Conservation (phyloP, 1,140 invertebrate species). For the Trichomalopsis sarcophagae region DNA sequence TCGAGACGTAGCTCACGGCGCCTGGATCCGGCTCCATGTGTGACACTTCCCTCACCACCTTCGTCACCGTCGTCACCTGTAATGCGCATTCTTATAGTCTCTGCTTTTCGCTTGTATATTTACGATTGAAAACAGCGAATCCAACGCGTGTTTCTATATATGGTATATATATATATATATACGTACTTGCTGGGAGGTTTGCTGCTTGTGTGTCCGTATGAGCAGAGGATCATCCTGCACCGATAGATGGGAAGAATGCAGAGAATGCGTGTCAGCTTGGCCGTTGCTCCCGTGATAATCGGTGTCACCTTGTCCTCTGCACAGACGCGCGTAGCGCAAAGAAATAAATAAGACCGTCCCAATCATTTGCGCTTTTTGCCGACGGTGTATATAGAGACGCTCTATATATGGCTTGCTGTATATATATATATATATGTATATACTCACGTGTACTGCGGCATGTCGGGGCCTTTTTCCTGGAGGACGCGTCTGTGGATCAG, state of each 20-base stretch:
- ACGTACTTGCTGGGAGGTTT: conserved; percentile 78
- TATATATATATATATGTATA: no score
- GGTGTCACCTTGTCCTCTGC: conserved; percentile 72
- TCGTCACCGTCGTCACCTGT: conserved; percentile 79
- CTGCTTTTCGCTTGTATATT: no score
- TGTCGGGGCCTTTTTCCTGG: conserved; percentile 79
- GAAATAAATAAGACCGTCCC: conserved; percentile 5
- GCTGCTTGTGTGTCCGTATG: conserved; percentile 77
- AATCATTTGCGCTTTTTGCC: conserved; percentile 13
- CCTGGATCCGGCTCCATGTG: conserved; percentile 80
- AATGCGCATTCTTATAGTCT: not conserved
- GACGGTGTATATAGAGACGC: not conserved
- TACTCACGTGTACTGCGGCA: conserved; percentile 82
- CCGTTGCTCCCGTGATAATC: conserved; percentile 77
- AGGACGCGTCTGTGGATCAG: conserved; percentile 77
- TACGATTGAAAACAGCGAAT: no score
- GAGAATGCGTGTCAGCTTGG: conserved; percentile 77
- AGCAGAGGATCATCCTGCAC: conserved; percentile 77
- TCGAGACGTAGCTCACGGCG: conserved; percentile 73
- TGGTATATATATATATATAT: no score
- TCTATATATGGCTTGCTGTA: not conserved
- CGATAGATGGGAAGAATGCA: conserved; percentile 76
- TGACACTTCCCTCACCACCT: conserved; percentile 81
- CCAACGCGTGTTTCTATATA: no score
- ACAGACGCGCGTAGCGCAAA: conserved; percentile 25